Evolutionary conservation across 2,797 vertebrate species (phyloP), one percentile per base, ranked within the genome.

Genomic region (Malacoctenus gilli): DNA sequence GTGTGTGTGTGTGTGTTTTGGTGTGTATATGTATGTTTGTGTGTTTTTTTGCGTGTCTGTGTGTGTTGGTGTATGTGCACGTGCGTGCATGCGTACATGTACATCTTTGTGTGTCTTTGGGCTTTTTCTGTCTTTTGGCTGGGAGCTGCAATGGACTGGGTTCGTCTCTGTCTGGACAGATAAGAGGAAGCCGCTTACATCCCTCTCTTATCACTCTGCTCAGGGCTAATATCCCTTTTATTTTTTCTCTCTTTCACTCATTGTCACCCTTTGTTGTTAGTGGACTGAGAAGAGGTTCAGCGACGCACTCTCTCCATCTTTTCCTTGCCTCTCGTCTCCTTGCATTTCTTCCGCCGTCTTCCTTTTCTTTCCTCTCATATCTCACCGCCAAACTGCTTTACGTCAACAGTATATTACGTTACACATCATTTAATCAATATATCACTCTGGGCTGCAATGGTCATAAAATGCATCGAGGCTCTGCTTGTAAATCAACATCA

Each of bases 111-210:
- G 44, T 66, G 56, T 80, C 38, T 69, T 56, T 72, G 36, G 58
- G 41, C 21, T 68, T 71, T 79, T 78, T 79, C 53, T 55, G 50
- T 74, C 68, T 72, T 81, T 83, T 75, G 54, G 70, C 77, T 83
- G 28, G 49, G 70, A 80, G 68, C 68, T 72, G 72, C 43, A 83
- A 79, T 72, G 71, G 77, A 80, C 79, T 59, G 66, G 71, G 72
- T 80, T 85, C 80, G 72, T 87, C 85, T 85, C 87, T 88, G 85
- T 74, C 72, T 64, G 81, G 62, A 75, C 79, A 74, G 89, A 91
- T 90, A 91, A 88, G 85, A 84, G 83, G 81, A 88, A 90, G 85
- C 87, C 53, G 86, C 85, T 87, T 87, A 88, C 67, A 83, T 75
- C 70, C 79, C 60, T 75, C 72, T 69, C 84, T 89, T 89, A 89